A percentile compares a stretch with the other conserved stretches of the same genome.
These are phyloP conservation scores for Tragelaphus imberbis DNA, from an alignment of 2,113 vertebrate genomes.

Conservation along the genomic window DNA sequence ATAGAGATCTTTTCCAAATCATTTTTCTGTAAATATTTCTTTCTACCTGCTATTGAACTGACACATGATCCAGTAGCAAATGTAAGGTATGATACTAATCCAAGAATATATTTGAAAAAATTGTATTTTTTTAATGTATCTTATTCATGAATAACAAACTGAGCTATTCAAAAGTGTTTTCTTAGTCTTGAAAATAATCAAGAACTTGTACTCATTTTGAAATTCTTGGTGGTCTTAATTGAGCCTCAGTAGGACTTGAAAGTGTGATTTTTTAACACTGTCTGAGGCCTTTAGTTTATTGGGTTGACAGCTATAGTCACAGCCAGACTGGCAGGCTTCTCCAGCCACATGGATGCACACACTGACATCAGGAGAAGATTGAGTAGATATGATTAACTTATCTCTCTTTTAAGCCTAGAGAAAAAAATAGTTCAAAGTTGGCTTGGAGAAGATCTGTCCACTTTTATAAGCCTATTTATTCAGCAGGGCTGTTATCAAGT, in stretches of 20 bases:
- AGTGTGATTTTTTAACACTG: not conserved
- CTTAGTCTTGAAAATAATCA: not conserved
- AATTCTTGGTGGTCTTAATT: not conserved
- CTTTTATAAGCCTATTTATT: not conserved
- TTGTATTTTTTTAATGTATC: not conserved
- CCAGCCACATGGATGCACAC: not conserved
- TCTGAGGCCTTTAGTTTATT: not conserved
- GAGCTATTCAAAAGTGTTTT: not conserved
- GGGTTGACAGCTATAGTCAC: not conserved
- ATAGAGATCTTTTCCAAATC: slow-evolving; percentile 95
- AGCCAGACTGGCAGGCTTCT: not conserved
- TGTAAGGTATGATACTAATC: slow-evolving; percentile 86
- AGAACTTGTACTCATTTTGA: slow-evolving; percentile 5
- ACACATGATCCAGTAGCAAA: slow-evolving; percentile 95
- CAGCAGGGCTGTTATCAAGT: not conserved
- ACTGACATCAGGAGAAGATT: not conserved
- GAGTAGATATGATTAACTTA: not conserved
- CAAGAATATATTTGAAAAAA: not conserved
- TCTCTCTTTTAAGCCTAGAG: not conserved
- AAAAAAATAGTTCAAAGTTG: not conserved
- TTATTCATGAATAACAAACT: not conserved
- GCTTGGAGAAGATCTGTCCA: not conserved
- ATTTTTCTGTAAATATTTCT: slow-evolving; percentile 96
- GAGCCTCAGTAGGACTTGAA: not conserved
- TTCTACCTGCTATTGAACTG: slow-evolving; percentile 90